Evolutionary conservation across 2,888 invertebrate genomes (phyloP), one percentile per base, ranked within the genome.

Genomic region (Drosophila austrosaltans): DNA sequence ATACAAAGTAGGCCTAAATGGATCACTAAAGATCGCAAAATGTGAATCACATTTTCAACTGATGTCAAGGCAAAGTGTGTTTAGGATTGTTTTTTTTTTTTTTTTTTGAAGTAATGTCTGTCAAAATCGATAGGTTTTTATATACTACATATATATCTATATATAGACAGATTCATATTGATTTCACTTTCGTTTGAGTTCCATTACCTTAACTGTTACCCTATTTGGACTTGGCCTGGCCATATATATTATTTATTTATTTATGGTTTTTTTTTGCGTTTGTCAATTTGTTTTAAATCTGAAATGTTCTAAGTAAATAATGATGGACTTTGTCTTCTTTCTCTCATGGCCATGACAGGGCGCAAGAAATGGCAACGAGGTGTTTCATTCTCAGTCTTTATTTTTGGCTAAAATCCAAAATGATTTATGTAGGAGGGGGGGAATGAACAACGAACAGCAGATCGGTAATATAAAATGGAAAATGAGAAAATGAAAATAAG

Each of bases 361-460:
- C 36, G 36, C 10, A 63, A 70, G 76, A 75, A 63, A 20, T 3
- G 25, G 48, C 3, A 40, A 40, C 40, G 22, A 48, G 22, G 53
- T 40, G 28, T 53, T 53, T 42, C 66, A 12, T 53, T 58, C 61
- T 66, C 63, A 53, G 36, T 54, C 10, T 59, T 56, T 7, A 40
- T 4, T 44, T 59, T 61, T 76, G 76, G 76, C 77, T 69, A 53
- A 65, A 65, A 60, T 58, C 66, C 76, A 69, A 76, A 76, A 56
- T 76, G 76, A 72, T 76, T 76, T 76, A 76, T 76, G 28, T 28
- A 1, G 0, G 28, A 5, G 28, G 28, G 36, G 36, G 36, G 36
- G 36, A 8, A 8, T 16, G 16, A 36, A 54, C 8, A 63, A 40
- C 10, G 48, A 68, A 42, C 57, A 53, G 62, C 53, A 60, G 44